A percentile compares a stretch with the other conserved stretches of the same genome.
Conservation (phyloP, 2,888 invertebrate genomes). For the Callyntrura sp. region DNA sequence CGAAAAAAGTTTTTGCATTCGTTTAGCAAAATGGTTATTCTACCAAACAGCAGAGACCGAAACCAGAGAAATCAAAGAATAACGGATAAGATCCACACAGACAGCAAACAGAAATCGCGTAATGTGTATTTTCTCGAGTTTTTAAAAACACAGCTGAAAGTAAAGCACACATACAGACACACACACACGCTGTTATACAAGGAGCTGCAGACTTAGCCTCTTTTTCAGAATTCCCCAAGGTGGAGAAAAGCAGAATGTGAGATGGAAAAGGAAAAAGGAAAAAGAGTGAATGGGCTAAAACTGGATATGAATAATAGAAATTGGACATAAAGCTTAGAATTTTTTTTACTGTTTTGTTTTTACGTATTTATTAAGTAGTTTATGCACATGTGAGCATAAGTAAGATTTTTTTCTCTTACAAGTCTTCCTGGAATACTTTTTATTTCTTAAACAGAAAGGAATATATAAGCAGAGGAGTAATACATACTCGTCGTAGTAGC, state of each 20-base stretch:
- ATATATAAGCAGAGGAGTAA: constrained; percentile 23
- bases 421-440: constrained; percentile 55
- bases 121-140: not conserved
- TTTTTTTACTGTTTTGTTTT: constrained; percentile 65
- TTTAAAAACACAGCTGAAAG: constrained; percentile 23
- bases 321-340: constrained; percentile 75
- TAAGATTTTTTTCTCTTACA: constrained; percentile 43
- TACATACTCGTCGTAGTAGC: constrained; percentile 25
- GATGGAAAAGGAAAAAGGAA: constrained; percentile 46
- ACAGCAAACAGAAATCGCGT: not conserved
- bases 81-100: constrained; percentile 17
- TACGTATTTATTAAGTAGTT: constrained; percentile 59
- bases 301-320: constrained; percentile 73
- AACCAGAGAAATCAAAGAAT: not conserved
- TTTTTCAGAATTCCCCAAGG: constrained; percentile 49
- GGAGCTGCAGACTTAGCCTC: not conserved
- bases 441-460: constrained; percentile 35
- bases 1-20: not conserved
- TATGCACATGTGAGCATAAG: constrained; percentile 57
- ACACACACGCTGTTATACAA: too few relatives aligned
- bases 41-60: not conserved
- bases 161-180: too few relatives aligned
- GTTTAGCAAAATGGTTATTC: not conserved
- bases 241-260: constrained; percentile 37
- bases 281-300: constrained; percentile 66